Evolutionary conservation across 2,797 vertebrate genomes (phyloP).

Genomic region (Alca torda): DNA sequence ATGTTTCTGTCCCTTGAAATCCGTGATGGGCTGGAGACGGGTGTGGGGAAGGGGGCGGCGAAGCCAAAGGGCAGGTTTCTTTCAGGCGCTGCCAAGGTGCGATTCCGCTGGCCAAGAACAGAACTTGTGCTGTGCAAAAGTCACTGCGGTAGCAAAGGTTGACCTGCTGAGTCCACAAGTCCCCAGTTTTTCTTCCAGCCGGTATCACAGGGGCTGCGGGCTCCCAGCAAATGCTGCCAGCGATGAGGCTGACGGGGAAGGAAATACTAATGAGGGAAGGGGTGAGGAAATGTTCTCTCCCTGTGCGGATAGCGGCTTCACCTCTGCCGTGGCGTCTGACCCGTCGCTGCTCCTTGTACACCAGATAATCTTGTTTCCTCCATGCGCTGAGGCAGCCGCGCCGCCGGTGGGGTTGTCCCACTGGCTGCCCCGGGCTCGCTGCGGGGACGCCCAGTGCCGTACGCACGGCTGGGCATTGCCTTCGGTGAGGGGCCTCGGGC

Average conservation of each 20-base stretch:
- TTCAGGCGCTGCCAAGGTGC: background rate
- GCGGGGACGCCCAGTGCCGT: background rate
- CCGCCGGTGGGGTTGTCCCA: rapidly evolving
- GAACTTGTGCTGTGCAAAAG: background rate
- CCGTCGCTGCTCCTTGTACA: rapidly evolving
- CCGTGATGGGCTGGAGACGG: background rate
- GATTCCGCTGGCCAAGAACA: background rate
- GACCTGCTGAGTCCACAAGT: background rate
- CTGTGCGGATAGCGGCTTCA: background rate
- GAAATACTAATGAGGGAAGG: background rate
- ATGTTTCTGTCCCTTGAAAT: background rate
- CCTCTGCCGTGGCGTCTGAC: background rate
- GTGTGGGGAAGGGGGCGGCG: background rate
- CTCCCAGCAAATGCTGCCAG: background rate
- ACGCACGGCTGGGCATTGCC: rapidly evolving
- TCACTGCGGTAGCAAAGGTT: background rate
- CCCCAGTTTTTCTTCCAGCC: background rate
- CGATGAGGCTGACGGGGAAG: background rate
- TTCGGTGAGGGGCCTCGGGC: background rate
- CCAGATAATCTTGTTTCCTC: background rate
- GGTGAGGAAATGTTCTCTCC: background rate
- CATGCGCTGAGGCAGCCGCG: rapidly evolving
- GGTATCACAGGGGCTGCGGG: background rate
- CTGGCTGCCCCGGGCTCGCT: background rate
- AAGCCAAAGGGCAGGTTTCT: background rate